Percentiles rank a stretch among this genome's conserved stretches.
Evolutionary conservation across 1,140 invertebrate species (phyloP).

Genomic region (Neotoxoptera formosana): DNA sequence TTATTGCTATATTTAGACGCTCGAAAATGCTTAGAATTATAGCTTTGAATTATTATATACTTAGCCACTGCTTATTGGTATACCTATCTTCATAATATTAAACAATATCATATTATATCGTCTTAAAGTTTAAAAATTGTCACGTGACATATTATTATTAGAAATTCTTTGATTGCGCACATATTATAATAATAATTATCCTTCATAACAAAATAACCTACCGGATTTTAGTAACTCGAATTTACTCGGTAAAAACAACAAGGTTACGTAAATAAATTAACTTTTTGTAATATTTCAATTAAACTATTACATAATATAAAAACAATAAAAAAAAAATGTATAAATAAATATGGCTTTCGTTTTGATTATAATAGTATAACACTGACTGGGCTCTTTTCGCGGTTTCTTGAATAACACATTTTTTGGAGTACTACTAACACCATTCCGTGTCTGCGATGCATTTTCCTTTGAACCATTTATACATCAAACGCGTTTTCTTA

Average conservation of each 20-base stretch:
- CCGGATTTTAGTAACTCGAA: not conserved
- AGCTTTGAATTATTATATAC: too few relatives aligned
- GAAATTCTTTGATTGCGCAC: not conserved
- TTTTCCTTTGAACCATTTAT: slow-evolving; percentile 84
- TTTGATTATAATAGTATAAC: not conserved
- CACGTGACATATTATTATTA: not conserved
- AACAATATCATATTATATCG: not conserved
- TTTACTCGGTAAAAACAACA: not conserved
- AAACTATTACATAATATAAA: slow-evolving; percentile 8
- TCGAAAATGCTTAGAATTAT: not conserved
- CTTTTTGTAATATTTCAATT: not conserved
- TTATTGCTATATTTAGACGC: not conserved
- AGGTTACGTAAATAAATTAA: not conserved
- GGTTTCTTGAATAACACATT: not conserved
- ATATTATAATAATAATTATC: not conserved
- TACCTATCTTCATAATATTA: not conserved
- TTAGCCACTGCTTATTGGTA: not conserved
- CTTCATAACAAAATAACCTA: not conserved
- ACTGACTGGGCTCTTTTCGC: not conserved
- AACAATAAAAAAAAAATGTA: slow-evolving; percentile 1
- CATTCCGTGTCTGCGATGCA: slow-evolving; percentile 76
- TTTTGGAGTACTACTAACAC: slow-evolving; percentile 67
- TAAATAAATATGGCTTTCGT: not conserved
- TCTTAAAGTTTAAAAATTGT: not conserved
- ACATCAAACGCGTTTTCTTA: slow-evolving; percentile 73